Conservation (phyloP, 2,797 vertebrate species). For the Enteromius radiatus region DNA sequence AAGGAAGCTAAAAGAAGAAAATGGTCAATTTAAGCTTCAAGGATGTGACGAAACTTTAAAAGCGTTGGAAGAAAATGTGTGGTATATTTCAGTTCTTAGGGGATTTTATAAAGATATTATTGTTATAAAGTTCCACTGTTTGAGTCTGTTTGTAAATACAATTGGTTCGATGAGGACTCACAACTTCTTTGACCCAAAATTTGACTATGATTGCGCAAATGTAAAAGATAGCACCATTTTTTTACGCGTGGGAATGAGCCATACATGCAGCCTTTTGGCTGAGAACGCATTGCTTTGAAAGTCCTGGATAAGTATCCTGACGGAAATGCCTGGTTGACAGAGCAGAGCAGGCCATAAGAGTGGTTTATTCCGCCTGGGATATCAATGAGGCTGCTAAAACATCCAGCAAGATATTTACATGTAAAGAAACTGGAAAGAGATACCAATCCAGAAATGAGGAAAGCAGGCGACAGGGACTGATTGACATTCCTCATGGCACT, state of each 20-base stretch:
- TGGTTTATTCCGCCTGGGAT: conserved; percentile 55
- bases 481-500: conserved; percentile 59
- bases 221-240: neutral
- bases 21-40: neutral
- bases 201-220: conserved; percentile 40
- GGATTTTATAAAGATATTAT: neutral
- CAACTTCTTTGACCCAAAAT: conserved; percentile 10
- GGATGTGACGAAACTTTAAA: neutral
- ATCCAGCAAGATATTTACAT: conserved; percentile 68
- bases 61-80: neutral
- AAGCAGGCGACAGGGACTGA: conserved; percentile 13
- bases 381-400: conserved; percentile 37
- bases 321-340: conserved; percentile 46
- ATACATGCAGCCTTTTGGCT: conserved; percentile 26
- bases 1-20: neutral
- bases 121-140: no score
- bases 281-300: conserved; percentile 50
- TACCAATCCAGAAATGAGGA: conserved; percentile 64
- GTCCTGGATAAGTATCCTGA: conserved; percentile 49
- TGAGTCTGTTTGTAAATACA: neutral
- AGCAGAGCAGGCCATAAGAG: neutral
- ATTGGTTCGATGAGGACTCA: neutral
- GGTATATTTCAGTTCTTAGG: neutral
- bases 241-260: conserved; percentile 14
- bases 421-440: conserved; percentile 63